Conservation (phyloP, 2,888 invertebrate species). For the Lasioglossum villosulum region DNA sequence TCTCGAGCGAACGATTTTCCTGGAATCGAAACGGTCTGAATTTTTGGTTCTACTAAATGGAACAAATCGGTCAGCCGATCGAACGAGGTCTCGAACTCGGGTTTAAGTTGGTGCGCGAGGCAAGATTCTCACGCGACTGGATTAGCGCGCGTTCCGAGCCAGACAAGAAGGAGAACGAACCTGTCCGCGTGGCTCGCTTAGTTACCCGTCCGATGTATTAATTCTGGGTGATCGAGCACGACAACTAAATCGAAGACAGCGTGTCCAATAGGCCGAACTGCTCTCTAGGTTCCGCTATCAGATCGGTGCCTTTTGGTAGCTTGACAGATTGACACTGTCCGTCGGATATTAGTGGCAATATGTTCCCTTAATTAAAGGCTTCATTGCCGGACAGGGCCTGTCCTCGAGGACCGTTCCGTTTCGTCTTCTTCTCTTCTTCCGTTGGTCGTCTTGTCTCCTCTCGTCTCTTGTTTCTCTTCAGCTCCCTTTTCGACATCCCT, state of each 20-base stretch:
- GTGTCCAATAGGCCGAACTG: slow-evolving; percentile 76
- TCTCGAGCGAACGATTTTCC: slow-evolving; percentile 4
- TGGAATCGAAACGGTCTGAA: not conserved
- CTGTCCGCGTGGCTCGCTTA: slow-evolving; percentile 62
- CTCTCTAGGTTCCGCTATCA: slow-evolving; percentile 71
- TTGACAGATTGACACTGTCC: slow-evolving; percentile 82
- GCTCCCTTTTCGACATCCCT: not conserved
- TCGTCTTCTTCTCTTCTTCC: slow-evolving; percentile 27
- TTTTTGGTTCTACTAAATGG: slow-evolving; percentile 31
- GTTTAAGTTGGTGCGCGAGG: slow-evolving; percentile 16
- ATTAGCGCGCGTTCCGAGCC: slow-evolving; percentile 32
- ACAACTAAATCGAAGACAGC: slow-evolving; percentile 81
- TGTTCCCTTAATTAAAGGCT: slow-evolving; percentile 82
- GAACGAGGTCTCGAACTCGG: slow-evolving; percentile 11
- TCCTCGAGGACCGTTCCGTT: slow-evolving; percentile 44
- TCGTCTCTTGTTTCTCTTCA: slow-evolving; percentile 4
- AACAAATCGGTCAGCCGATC: slow-evolving; percentile 33
- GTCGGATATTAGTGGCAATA: slow-evolving; percentile 82
- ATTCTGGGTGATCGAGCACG: slow-evolving; percentile 79
- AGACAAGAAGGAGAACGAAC: slow-evolving; percentile 37
- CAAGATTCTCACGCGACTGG: slow-evolving; percentile 53
- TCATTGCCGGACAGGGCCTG: slow-evolving; percentile 54
- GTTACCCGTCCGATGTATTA: slow-evolving; percentile 72
- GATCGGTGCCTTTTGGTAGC: slow-evolving; percentile 80
- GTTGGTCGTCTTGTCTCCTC: not conserved